Evolutionary conservation across 2,113 vertebrate species (phyloP).

Genomic region (Erpornis zantholeuca): DNA sequence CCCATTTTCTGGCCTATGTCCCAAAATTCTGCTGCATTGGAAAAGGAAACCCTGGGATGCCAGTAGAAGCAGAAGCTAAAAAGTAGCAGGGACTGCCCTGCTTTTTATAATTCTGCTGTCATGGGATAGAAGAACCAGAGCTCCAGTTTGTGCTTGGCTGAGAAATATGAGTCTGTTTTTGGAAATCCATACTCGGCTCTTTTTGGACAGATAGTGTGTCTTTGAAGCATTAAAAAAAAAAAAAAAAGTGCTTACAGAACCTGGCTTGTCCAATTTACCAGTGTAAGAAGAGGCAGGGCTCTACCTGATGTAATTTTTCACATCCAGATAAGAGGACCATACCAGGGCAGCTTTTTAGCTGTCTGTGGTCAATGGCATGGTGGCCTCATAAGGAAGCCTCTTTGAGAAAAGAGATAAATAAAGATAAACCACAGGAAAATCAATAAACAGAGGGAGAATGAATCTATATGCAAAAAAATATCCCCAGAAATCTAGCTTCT

Average conservation of each 20-base stretch:
- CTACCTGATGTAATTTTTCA: conserved; percentile 35
- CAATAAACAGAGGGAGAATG: background rate
- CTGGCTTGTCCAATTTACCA: conserved; percentile 44
- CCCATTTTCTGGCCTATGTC: background rate
- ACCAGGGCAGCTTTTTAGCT: background rate
- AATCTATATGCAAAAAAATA: background rate
- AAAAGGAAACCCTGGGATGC: background rate
- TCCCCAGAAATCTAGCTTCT: background rate
- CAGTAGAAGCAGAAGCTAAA: conserved; percentile 37
- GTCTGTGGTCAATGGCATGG: background rate
- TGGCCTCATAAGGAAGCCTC: background rate
- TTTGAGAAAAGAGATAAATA: background rate
- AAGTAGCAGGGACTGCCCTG: conserved; percentile 51
- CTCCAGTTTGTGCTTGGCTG: conserved; percentile 56
- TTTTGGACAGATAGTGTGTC: conserved; percentile 65
- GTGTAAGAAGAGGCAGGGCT: background rate
- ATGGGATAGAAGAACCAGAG: conserved; percentile 54
- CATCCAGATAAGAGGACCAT: background rate
- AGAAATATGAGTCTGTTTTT: conserved; percentile 56
- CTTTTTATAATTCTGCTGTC: conserved; percentile 65
- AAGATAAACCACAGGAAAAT: background rate
- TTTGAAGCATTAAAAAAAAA: conserved; percentile 54
- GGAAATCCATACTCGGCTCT: conserved; percentile 61
- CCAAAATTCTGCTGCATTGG: background rate
- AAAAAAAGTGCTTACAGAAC: conserved; percentile 50